phyloP scores from a whole-genome alignment of 2,113 vertebrate species.

The Platysternon megacephalum region DNA sequence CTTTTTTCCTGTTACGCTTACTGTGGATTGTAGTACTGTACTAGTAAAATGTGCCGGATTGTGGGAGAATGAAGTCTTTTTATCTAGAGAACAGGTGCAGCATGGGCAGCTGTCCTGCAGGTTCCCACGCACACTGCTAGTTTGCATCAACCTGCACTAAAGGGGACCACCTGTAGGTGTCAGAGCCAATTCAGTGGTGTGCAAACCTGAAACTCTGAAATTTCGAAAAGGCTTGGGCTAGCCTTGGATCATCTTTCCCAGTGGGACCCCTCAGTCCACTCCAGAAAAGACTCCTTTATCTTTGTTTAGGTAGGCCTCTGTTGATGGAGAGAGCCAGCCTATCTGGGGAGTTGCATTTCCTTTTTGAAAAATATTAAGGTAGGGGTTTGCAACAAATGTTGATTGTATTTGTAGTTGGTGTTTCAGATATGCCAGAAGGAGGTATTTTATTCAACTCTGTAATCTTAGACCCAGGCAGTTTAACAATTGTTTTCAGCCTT shows the following conservation, averaged over 20 bases:
- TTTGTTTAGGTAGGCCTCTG: neutral
- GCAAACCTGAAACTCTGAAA: neutral
- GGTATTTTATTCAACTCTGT: neutral
- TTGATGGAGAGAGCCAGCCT: neutral
- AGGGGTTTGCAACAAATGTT: neutral
- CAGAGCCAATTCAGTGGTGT: neutral
- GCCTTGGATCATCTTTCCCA: neutral
- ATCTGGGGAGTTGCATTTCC: neutral
- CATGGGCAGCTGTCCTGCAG: neutral
- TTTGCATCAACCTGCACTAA: neutral
- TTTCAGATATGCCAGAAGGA: neutral
- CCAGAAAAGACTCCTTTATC: neutral
- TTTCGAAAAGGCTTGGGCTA: neutral
- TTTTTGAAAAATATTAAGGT: neutral
- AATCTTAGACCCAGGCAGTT: rapidly evolving
- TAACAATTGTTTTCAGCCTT: neutral
- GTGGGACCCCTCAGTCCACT: neutral
- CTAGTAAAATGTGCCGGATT: neutral
- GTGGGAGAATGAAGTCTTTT: neutral
- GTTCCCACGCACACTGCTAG: rapidly evolving
- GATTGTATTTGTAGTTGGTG: neutral
- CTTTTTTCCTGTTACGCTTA: neutral
- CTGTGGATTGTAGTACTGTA: rapidly evolving
- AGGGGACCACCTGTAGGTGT: neutral
- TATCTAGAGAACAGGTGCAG: neutral